Conservation (phyloP, 2,888 invertebrate species). For the Lasioglossum marginatum region DNA sequence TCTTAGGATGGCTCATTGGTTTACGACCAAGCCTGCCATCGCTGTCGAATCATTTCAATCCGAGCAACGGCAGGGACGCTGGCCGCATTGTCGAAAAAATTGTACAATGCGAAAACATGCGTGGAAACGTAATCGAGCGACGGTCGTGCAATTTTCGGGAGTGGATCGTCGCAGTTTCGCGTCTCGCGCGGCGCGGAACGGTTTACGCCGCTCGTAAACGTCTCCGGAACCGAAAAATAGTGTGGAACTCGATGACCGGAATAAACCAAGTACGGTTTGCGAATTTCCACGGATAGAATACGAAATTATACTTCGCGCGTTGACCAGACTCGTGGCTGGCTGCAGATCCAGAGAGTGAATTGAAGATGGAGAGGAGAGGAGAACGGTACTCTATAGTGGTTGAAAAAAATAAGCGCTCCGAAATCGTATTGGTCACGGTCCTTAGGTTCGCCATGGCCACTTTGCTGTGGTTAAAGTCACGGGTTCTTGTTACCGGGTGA, state of each 20-base stretch:
- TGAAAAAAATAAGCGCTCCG: constrained; percentile 70
- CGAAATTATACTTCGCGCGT: background rate
- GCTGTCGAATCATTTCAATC: background rate
- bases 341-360: background rate
- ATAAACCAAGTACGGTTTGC: background rate
- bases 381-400: constrained; percentile 41
- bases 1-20: background rate
- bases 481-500: constrained; percentile 63
- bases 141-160: constrained; percentile 17
- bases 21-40: background rate
- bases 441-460: constrained; percentile 77
- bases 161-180: background rate
- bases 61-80: background rate
- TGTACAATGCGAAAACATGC: background rate
- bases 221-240: constrained; percentile 6
- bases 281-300: background rate
- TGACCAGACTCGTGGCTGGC: background rate
- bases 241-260: background rate
- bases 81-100: background rate
- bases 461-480: constrained; percentile 77
- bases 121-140: constrained; percentile 13
- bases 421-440: constrained; percentile 78
- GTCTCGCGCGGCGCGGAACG: background rate
- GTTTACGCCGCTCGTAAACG: constrained; percentile 6
- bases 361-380: background rate